Percentiles rank a stretch among this genome's conserved stretches.
Evolutionary conservation across 2,888 invertebrate species (phyloP).

Genomic region (Spodoptera picta): DNA sequence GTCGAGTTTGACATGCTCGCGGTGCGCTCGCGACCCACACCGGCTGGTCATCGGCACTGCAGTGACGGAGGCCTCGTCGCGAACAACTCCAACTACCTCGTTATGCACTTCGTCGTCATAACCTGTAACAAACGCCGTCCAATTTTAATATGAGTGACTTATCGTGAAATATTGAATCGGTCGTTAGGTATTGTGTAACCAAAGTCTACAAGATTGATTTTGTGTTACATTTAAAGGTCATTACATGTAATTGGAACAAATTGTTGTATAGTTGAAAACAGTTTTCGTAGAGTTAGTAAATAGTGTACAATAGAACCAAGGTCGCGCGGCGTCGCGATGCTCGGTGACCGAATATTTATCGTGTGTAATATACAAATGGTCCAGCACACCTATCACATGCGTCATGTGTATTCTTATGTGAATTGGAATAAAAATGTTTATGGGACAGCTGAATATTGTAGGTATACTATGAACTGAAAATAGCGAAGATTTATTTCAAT

Average conservation of each 20-base stretch:
- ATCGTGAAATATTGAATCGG: neutral
- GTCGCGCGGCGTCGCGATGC: constrained; percentile 6
- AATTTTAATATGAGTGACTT: constrained; percentile 12
- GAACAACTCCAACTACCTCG: constrained; percentile 45
- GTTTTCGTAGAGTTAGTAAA: constrained; percentile 29
- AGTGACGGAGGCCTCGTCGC: constrained; percentile 31
- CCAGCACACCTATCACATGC: constrained; percentile 42
- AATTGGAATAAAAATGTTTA: constrained; percentile 27
- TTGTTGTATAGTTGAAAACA: constrained; percentile 14
- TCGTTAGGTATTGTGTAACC: constrained; percentile 2
- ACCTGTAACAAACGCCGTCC: constrained; percentile 65
- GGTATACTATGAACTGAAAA: constrained; percentile 1
- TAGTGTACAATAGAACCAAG: constrained; percentile 36
- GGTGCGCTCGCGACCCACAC: constrained; percentile 55
- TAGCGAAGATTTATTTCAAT: constrained; percentile 7
- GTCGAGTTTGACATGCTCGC: constrained; percentile 79
- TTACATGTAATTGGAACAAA: constrained; percentile 17
- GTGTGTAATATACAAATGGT: constrained; percentile 19
- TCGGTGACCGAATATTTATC: constrained; percentile 16
- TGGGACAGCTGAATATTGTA: constrained; percentile 10
- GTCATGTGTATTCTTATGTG: constrained; percentile 47
- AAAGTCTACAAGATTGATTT: constrained; percentile 21
- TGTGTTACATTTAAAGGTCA: constrained; percentile 5
- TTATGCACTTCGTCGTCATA: constrained; percentile 54
- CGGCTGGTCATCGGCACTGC: constrained; percentile 66